Base-by-base conservation (phyloP, 2,113 vertebrate species). In the Datnioides undecimradiatus region DNA sequence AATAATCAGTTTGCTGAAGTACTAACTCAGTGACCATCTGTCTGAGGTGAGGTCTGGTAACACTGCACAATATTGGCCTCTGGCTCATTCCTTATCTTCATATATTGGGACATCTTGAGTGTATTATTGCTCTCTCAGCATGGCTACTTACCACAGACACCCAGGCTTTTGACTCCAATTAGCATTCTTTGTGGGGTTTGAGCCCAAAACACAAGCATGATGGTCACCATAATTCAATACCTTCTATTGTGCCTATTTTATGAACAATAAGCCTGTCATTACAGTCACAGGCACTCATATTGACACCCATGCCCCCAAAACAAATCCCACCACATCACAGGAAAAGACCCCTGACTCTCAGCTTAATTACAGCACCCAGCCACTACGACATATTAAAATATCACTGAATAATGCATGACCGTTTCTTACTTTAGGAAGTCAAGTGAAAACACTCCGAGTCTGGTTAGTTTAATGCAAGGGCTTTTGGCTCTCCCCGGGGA, bases 371-470 rank as follows among this genome's bases (percentile, higher is more conserved):
- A 65, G 52, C 46, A 31, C 46, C 90, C 93, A 88, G 59, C 73
- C 81, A 83, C 54, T 87, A 86, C 91, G 81, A 95, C 94, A 96
- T 95, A 96, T 96, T 97, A 92, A 96, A 96, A 92, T 92, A 23
- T 73, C 86, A 64, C 89, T 97, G 63, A 96, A 97, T 96, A 93
- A 96, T 94, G 86, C 87, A 96, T 94, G 85, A 70, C 25, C 66
- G 31, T 89, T 92, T 93, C 91, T 93, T 93, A 95, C 94, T 95
- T 96, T 83, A 94, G 94, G 92, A 95, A 94, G 93, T 95, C 93
- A 95, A 94, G 95, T 95, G 95, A 95, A 96, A 93, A 93, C 91
- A 95, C 93, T 96, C 95, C 90, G 59, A 78, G 91, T 92, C 86
- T 87, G 77, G 86, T 92, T 79, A 86, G 82, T 89, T 92, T 90